Evolutionary conservation across 2,888 invertebrate genomes (phyloP).

Genomic region (Glaucopsyche alexis): DNA sequence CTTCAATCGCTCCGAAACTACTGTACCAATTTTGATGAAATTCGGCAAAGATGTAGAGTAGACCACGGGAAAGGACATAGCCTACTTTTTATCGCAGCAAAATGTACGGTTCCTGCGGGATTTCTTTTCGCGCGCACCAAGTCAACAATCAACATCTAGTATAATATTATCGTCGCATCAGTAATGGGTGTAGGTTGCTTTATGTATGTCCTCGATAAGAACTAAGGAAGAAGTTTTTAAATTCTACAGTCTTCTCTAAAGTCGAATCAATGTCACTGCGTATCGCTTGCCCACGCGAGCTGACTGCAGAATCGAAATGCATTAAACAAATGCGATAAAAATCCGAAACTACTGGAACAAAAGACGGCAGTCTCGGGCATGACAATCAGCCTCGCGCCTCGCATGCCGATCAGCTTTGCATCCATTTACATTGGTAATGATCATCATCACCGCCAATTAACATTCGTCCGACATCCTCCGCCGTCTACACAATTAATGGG

Average conservation of each 20-base stretch:
- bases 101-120: too few species aligned
- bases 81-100: too few species aligned
- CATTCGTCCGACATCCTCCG: slow-evolving; percentile 46
- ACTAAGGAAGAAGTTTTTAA: background rate
- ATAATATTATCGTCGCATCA: too few species aligned
- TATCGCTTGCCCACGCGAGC: background rate
- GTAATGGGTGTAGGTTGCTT: too few species aligned
- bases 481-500: slow-evolving; percentile 73
- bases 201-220: too few species aligned
- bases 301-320: slow-evolving; percentile 2
- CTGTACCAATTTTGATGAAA: too few species aligned
- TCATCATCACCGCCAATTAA: background rate
- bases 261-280: background rate
- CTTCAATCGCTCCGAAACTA: too few species aligned
- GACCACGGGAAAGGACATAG: too few species aligned
- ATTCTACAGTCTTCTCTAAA: background rate
- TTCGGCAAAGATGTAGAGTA: too few species aligned
- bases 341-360: slow-evolving; percentile 9
- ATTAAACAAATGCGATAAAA: slow-evolving; percentile 3
- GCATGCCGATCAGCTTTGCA: background rate
- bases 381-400: background rate
- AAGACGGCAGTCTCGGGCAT: slow-evolving; percentile 33
- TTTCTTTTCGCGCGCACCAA: too few species aligned
- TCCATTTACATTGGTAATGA: background rate
- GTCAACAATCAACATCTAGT: too few species aligned